Percentiles rank a stretch among this genome's conserved stretches.
phyloP scores from a whole-genome alignment of 2,797 vertebrate species.

The Chelidonichthys spinosus region DNA sequence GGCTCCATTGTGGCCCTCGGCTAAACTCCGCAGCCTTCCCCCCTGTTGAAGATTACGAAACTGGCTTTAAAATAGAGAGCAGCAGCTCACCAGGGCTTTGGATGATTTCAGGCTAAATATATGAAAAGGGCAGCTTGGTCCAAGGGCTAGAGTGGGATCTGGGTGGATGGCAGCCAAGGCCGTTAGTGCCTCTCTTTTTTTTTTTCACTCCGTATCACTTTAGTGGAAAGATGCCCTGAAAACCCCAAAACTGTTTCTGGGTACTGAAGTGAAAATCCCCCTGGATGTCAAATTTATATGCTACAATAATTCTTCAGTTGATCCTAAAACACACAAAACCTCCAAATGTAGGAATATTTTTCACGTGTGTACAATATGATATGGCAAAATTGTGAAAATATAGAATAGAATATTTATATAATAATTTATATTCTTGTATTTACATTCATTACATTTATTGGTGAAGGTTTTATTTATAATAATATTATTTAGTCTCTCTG shows the following conservation, averaged over 20 bases:
- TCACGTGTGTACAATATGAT: too few species aligned
- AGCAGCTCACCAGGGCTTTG: conserved; percentile 67
- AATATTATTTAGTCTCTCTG: neutral
- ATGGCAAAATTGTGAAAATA: too few species aligned
- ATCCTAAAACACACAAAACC: neutral
- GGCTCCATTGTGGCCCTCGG: conserved; percentile 50
- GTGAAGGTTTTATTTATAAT: neutral
- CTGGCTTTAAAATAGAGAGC: conserved; percentile 66
- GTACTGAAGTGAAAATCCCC: conserved; percentile 16
- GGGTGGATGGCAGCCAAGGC: conserved; percentile 53
- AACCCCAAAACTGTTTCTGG: conserved; percentile 12
- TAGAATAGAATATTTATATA: too few species aligned
- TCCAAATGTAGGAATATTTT: neutral
- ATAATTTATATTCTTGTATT: too few species aligned
- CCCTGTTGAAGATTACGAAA: conserved; percentile 65
- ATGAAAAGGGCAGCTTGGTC: conserved; percentile 66
- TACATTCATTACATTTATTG: neutral
- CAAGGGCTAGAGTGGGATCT: conserved; percentile 54
- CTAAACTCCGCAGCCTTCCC: conserved; percentile 52
- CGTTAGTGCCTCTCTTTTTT: conserved; percentile 40
- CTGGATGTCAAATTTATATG: conserved; percentile 4
- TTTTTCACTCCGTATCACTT: conserved; percentile 30
- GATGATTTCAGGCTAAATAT: conserved; percentile 69
- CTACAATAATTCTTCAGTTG: neutral
- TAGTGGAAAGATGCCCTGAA: conserved; percentile 37